Evolutionary conservation across 2,888 invertebrate species (phyloP).

Genomic region (Yponomeuta malinellus): DNA sequence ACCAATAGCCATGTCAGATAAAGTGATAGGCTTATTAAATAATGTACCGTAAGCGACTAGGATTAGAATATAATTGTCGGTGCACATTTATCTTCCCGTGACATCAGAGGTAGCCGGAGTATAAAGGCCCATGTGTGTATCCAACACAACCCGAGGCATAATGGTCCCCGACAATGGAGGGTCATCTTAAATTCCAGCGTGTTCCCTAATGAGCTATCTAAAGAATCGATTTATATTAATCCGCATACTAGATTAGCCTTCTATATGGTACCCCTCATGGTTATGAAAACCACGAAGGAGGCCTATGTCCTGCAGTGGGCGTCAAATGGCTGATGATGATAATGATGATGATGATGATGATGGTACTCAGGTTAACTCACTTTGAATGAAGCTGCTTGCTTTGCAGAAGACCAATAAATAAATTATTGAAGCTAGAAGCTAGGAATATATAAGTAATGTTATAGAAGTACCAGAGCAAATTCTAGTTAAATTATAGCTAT

Average conservation of each 20-base stretch:
- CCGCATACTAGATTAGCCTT: conserved; percentile 14
- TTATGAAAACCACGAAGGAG: no score
- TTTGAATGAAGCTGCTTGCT: neutral
- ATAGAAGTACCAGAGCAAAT: no score
- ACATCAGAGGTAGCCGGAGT: conserved; percentile 49
- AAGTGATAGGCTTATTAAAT: conserved; percentile 25
- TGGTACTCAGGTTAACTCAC: conserved; percentile 17
- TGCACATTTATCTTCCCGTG: conserved; percentile 60
- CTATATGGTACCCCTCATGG: conserved; percentile 21
- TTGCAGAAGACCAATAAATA: neutral
- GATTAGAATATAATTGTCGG: conserved; percentile 55
- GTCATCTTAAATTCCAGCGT: conserved; percentile 41
- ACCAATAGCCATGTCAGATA: conserved; percentile 14
- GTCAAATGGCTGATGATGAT: no score
- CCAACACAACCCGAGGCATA: conserved; percentile 36
- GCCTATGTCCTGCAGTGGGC: no score
- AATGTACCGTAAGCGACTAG: conserved; percentile 34
- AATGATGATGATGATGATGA: neutral
- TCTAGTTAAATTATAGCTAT: neutral
- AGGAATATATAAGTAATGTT: no score
- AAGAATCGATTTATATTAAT: conserved; percentile 35
- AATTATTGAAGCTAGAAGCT: no score
- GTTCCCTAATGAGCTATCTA: conserved; percentile 32
- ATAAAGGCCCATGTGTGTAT: conserved; percentile 52
- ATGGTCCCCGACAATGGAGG: conserved; percentile 43